Evolutionary conservation across 2,113 vertebrate genomes (phyloP), one percentile per base, ranked within the genome.

Genomic region (Mirounga angustirostris): DNA sequence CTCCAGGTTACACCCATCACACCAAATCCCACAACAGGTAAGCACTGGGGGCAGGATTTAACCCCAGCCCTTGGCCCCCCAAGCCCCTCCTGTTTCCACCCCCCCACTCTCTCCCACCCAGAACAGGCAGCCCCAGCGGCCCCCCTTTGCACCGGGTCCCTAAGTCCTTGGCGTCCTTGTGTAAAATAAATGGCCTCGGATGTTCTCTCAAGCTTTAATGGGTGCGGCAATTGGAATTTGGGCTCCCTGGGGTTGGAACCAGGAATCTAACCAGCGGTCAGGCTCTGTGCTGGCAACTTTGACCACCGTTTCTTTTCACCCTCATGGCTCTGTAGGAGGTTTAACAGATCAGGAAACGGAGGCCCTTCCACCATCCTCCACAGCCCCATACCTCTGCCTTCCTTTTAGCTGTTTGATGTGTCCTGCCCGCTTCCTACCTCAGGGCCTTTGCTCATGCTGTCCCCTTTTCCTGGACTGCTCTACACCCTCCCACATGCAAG

Each of bases 381-480:
- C 1, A 52, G 40, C 18, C 16, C 50, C 43, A 14, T 21, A 54
- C 28, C 52, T 74, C 86, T n/a, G 50, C 14, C 93, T 95, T 52
- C 63, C 65, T 85, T 80, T 78, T 6, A 85, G 78, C 79, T 87
- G 33, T 52, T 36, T 5, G 36, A 54, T n/a, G 40, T 15, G 28
- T 63, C 58, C n/a, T 40, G 54, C 2, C 19, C 28, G 10, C 26
- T 76, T 46, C 46, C 33, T 58, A 58, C 91, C 52, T 11, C 52
- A 28, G 56, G 93, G 43, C 71, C 94, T 95, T 88, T 79, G 95
- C 80, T 30, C 79, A 33, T 50, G 36, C 56, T 21, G 10, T 86
- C 14, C 30, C 28, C n/a, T 33, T 43, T 43, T n/a, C 19, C 52
- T 78, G 59, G 30, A 59, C 59, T 52, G 36, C 40, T 40, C 61